Evolutionary conservation across 2,888 invertebrate species (phyloP).

Genomic region (Oligia latruncula): DNA sequence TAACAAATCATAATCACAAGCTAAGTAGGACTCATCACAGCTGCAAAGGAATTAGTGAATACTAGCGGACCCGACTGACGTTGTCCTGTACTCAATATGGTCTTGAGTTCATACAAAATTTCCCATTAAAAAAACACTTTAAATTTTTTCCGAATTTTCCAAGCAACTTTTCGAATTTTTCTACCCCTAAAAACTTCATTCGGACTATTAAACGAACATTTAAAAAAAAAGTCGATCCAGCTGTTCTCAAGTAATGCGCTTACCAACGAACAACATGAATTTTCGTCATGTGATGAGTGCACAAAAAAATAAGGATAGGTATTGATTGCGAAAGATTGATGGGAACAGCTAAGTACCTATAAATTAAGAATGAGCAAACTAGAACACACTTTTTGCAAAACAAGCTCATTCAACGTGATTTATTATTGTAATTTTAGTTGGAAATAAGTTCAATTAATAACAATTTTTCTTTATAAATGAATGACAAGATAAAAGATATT

Average conservation of each 20-base stretch:
- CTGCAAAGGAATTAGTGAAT: background rate
- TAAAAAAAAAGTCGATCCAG: background rate
- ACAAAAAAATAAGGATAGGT: background rate
- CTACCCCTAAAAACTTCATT: background rate
- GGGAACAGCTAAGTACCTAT: background rate
- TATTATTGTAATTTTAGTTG: background rate
- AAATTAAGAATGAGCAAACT: background rate
- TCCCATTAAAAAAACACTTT: background rate
- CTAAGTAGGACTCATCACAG: background rate
- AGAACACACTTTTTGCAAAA: background rate
- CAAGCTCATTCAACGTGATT: background rate
- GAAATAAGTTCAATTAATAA: background rate
- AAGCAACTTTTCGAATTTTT: background rate
- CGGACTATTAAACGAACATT: background rate
- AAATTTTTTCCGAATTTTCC: background rate
- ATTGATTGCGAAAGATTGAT: background rate
- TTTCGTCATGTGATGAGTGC: no score
- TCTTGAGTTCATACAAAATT: background rate
- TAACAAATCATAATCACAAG: background rate
- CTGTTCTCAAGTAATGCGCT: background rate
- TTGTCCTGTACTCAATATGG: background rate
- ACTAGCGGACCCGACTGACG: background rate
- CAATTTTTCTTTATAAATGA: background rate
- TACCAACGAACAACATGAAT: background rate
- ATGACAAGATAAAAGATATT: slow-evolving; percentile 16